Evolutionary conservation across 2,888 invertebrate species (phyloP), one percentile per base, ranked within the genome.

Genomic region (Galerucella pusilla): DNA sequence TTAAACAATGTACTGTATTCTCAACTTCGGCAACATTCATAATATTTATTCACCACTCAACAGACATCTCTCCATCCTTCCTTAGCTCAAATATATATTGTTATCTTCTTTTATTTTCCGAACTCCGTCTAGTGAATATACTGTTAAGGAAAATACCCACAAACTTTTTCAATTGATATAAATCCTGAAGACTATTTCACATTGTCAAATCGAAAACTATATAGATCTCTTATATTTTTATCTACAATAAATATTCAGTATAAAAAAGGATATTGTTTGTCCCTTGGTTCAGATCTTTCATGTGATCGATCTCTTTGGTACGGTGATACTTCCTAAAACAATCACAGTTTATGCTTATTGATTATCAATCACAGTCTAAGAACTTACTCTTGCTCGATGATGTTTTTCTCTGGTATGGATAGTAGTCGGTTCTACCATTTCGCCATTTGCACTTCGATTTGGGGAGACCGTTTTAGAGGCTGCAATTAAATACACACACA

Each of bases 231-330:
- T 28, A 28, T 3, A 28, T 28, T 3, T 5, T 28, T 28, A 28
- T 28, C 5, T 35, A 7, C 7, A 59, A 68, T n/a, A 54, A 45
- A 49, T 28, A 28, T 16, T 68, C 25, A 49, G 65, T 77, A 72
- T 75, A 74, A 90, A 94, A 35, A 93, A 92, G 93, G 93, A 93
- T 95, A 95, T 92, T 94, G 94, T 91, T 95, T 95, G 81, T 95
- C 95, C 86, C 94, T 89, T 78, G 91, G 89, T 86, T 93, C 93
- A 80, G 91, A 90, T 79, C 92, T 90, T 80, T 95, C 95, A 81
- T 95, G 93, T 63, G 94, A 94, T 81, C 94, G 91, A 80, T 91
- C 91, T 84, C 91, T 89, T 67, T 88, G 84, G 84, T 94, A 94
- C 7, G 95, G 94, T 64, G 95, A 94, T 85, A 95, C 94, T 85